These are phyloP conservation scores for Drosophila nebulosa DNA, from an alignment of 1,140 invertebrate species.

Conservation along the genomic window DNA sequence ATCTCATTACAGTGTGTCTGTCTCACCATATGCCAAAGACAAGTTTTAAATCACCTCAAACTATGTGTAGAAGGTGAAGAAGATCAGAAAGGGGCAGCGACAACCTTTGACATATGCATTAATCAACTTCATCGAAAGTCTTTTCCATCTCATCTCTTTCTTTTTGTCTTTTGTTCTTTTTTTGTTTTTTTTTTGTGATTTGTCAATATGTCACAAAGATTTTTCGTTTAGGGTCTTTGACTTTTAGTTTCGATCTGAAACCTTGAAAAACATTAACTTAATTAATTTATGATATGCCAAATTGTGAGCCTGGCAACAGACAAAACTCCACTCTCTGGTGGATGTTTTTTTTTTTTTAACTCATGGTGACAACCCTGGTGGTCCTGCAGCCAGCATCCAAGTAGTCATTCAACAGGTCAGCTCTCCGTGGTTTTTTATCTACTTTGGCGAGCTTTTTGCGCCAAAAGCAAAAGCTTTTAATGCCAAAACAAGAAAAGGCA, in stretches of 20 bases:
- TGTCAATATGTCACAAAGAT: constrained; percentile 65
- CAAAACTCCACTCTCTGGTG: no score
- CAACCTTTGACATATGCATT: constrained; percentile 37
- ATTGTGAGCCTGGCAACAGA: constrained; percentile 52
- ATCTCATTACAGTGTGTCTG: neutral
- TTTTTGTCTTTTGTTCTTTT: neutral
- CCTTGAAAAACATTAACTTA: constrained; percentile 64
- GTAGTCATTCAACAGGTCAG: constrained; percentile 58
- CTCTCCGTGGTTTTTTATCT: constrained; percentile 35
- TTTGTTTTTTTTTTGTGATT: constrained; percentile 33
- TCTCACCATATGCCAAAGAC: constrained; percentile 45
- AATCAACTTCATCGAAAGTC: constrained; percentile 60
- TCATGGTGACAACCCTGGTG: constrained; percentile 49
- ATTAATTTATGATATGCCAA: constrained; percentile 68
- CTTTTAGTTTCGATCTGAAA: constrained; percentile 30
- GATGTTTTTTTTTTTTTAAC: no score
- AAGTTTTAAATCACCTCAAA: constrained; percentile 46
- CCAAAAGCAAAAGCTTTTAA: constrained; percentile 51
- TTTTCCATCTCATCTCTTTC: neutral
- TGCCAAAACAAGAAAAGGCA: constrained; percentile 23
- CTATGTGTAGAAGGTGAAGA: constrained; percentile 28
- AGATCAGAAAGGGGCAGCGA: neutral
- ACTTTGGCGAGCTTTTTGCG: constrained; percentile 28
- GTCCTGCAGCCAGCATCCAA: constrained; percentile 10
- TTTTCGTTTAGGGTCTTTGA: constrained; percentile 24